Evolutionary conservation across 2,888 invertebrate genomes (phyloP).

Genomic region (Magallana nippona): DNA sequence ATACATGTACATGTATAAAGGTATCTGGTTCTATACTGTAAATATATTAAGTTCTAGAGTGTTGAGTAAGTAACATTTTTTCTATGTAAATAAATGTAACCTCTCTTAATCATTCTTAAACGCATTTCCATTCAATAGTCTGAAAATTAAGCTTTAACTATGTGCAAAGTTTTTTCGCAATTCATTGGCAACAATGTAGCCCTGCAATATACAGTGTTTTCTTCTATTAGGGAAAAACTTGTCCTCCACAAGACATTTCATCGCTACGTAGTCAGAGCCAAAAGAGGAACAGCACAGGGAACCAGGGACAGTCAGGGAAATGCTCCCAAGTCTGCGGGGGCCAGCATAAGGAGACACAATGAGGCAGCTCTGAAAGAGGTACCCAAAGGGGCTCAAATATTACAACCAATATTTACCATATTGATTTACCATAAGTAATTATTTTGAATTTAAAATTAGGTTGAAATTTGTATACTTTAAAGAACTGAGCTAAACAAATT

Average conservation of each 20-base stretch:
- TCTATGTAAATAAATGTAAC: too few species aligned
- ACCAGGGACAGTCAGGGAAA: conserved; percentile 85
- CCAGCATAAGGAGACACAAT: conserved; percentile 89
- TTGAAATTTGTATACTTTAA: not conserved
- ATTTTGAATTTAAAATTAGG: not conserved
- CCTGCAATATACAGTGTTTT: not conserved
- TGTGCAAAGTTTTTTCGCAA: too few species aligned
- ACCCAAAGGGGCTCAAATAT: conserved; percentile 6
- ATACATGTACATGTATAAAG: too few species aligned
- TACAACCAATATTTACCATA: not conserved
- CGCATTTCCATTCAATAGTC: too few species aligned
- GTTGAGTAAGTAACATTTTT: too few species aligned
- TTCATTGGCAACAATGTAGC: too few species aligned
- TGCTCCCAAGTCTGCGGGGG: conserved; percentile 88
- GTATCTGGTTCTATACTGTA: too few species aligned
- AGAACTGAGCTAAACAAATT: not conserved
- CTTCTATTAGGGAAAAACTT: conserved; percentile 80
- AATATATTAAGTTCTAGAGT: too few species aligned
- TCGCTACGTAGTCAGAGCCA: conserved; percentile 90
- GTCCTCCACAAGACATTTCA: conserved; percentile 90
- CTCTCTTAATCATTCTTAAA: too few species aligned
- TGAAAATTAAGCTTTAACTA: too few species aligned
- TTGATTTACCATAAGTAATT: not conserved
- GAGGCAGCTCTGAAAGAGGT: conserved; percentile 88
- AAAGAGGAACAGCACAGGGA: conserved; percentile 90